phyloP scores from a whole-genome alignment of 1,140 invertebrate genomes.

The Neodiprion lecontei region DNA sequence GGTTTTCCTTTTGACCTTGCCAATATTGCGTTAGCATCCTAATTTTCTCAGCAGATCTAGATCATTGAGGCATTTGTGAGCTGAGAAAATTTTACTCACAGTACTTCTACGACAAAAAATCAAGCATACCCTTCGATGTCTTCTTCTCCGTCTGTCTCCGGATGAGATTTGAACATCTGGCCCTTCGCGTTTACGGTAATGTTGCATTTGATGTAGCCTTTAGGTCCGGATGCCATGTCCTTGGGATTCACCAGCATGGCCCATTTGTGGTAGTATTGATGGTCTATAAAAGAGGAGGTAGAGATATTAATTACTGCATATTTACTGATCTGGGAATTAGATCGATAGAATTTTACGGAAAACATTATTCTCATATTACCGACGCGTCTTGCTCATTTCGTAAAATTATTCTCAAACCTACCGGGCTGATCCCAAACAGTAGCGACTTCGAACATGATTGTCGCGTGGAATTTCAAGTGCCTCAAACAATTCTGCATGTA shows the following conservation, averaged over 20 bases:
- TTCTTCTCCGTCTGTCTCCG: constrained; percentile 69
- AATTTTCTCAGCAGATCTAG: too few species aligned
- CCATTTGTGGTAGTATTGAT: constrained; percentile 84
- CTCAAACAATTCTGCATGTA: constrained; percentile 46
- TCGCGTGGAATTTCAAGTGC: constrained; percentile 51
- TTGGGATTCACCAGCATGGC: constrained; percentile 74
- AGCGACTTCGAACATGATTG: constrained; percentile 67
- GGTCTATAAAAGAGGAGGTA: constrained; percentile 63
- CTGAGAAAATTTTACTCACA: constrained; percentile 3
- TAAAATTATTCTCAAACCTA: constrained; percentile 47
- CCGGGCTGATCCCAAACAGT: constrained; percentile 75
- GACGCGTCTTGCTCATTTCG: constrained; percentile 4
- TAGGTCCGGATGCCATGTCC: constrained; percentile 67
- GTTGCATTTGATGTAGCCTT: constrained; percentile 81
- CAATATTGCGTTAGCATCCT: too few species aligned
- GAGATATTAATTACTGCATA: background rate
- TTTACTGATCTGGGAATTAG: too few species aligned
- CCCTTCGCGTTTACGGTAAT: constrained; percentile 75
- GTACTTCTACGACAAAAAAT: constrained; percentile 18
- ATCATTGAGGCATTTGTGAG: background rate
- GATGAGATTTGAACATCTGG: constrained; percentile 65
- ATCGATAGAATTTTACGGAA: background rate
- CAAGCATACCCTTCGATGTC: constrained; percentile 74
- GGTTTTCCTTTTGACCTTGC: too few species aligned
- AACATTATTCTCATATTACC: constrained; percentile 15